These are phyloP conservation scores for Drosophila nasuta DNA, from an alignment of 1,140 invertebrate species.

Conservation along the genomic window DNA sequence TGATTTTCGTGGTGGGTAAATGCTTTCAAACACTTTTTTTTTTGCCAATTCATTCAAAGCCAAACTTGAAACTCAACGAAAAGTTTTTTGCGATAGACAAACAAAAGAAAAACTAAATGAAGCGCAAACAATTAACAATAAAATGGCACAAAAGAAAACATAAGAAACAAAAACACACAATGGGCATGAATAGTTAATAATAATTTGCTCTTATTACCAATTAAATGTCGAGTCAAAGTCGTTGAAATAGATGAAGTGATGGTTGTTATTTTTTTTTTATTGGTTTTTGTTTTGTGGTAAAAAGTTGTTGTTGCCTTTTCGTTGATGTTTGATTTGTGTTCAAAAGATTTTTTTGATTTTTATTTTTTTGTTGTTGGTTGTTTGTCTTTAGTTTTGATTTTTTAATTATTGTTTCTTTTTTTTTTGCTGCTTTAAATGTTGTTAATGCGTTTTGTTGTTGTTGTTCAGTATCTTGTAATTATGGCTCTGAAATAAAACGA, in stretches of 20 bases:
- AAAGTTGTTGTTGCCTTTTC: conserved; percentile 28
- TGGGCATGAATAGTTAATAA: conserved; percentile 69
- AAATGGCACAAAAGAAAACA: conserved; percentile 60
- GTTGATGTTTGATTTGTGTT: conserved; percentile 25
- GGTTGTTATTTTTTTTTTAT: conserved; percentile 37
- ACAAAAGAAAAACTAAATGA: conserved; percentile 54
- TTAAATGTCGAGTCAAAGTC: conserved; percentile 79
- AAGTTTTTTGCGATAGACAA: conserved; percentile 28
- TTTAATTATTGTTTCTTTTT: conserved; percentile 31
- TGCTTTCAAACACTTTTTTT: conserved; percentile 21
- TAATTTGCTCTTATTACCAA: conserved; percentile 79
- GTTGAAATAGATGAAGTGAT: conserved; percentile 70
- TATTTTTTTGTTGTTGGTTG: conserved; percentile 24
- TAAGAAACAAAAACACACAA: conserved; percentile 63
- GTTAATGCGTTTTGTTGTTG: conserved; percentile 46
- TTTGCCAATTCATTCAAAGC: conserved; percentile 76
- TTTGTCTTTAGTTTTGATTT: conserved; percentile 31
- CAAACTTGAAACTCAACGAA: conserved; percentile 67
- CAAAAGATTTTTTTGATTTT: conserved; percentile 14
- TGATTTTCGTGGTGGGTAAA: conserved; percentile 8
- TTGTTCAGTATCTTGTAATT: conserved; percentile 66
- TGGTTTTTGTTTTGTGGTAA: conserved; percentile 40
- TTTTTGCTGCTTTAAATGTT: conserved; percentile 42
- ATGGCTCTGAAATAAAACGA: conserved; percentile 72
- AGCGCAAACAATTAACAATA: conserved; percentile 56